Evolutionary conservation across 2,797 vertebrate genomes (phyloP).

Genomic region (Toxotes lorentzi): DNA sequence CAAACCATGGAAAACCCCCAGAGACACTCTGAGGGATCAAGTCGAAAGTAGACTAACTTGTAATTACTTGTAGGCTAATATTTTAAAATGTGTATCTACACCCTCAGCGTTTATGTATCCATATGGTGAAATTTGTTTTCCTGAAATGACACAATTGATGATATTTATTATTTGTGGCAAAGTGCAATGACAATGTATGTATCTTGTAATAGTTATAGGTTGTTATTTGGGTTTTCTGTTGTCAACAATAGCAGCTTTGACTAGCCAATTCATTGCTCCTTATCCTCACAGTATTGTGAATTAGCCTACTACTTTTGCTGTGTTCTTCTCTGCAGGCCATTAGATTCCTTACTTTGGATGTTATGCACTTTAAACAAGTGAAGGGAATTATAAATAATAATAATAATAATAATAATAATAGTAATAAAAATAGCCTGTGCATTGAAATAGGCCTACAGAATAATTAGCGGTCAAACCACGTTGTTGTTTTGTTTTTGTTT

Average conservation of each 20-base stretch:
- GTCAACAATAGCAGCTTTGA: constrained; percentile 78
- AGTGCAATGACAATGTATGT: constrained; percentile 95
- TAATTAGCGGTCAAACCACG: constrained; percentile 55
- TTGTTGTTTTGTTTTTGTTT: constrained; percentile 19
- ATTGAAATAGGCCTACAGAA: constrained; percentile 70
- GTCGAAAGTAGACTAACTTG: constrained; percentile 59
- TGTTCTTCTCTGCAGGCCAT: constrained; percentile 78
- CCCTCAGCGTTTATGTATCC: constrained; percentile 80
- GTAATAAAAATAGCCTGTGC: constrained; percentile 57
- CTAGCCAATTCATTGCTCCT: constrained; percentile 78
- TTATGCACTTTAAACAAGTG: constrained; percentile 95
- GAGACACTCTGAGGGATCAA: constrained; percentile 38
- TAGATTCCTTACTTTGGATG: constrained; percentile 77
- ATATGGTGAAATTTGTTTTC: constrained; percentile 72
- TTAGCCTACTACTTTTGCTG: constrained; percentile 71
- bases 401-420: not conserved
- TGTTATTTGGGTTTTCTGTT: constrained; percentile 72
- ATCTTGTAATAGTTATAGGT: constrained; percentile 87
- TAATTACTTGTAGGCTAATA: constrained; percentile 73
- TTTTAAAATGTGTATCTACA: constrained; percentile 67
- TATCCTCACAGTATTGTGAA: constrained; percentile 73
- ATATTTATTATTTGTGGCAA: constrained; percentile 91
- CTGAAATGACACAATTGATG: constrained; percentile 75
- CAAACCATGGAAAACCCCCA: constrained; percentile 19
- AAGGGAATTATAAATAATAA: constrained; percentile 55